Evolutionary conservation across 1,140 invertebrate species (phyloP).

Genomic region (Meteorus sp.): DNA sequence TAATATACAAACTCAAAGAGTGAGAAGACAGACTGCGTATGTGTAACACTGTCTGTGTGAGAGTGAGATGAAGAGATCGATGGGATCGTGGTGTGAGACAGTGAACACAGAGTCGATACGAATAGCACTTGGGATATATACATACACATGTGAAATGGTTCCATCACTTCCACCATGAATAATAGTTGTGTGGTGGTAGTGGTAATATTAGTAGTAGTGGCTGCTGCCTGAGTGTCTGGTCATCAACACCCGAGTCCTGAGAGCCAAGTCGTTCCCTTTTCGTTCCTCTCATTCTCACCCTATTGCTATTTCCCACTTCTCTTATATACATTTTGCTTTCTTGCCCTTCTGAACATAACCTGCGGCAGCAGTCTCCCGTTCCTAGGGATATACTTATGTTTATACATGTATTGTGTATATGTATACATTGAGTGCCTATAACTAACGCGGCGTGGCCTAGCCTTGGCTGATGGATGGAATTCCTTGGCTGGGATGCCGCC

Average conservation of each 20-base stretch:
- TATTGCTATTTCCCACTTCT: neutral
- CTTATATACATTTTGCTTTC: neutral
- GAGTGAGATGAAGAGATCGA: constrained; percentile 41
- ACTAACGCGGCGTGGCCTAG: constrained; percentile 45
- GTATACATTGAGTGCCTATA: constrained; percentile 39
- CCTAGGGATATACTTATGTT: constrained; percentile 43
- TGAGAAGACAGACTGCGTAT: too few relatives aligned
- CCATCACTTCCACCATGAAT: too few relatives aligned
- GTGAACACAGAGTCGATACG: neutral
- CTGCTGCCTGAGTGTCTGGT: constrained; percentile 49
- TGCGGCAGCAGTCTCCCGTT: constrained; percentile 33
- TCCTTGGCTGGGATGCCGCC: constrained; percentile 45
- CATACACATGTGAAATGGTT: neutral
- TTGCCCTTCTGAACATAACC: constrained; percentile 8
- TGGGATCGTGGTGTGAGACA: constrained; percentile 32
- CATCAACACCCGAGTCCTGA: constrained; percentile 54
- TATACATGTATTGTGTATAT: constrained; percentile 20
- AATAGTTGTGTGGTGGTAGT: too few relatives aligned
- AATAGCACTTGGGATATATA: neutral
- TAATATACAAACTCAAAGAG: too few relatives aligned
- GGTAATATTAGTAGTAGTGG: too few relatives aligned
- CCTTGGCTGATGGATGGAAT: constrained; percentile 54
- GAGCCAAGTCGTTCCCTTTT: constrained; percentile 39
- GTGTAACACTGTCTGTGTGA: too few relatives aligned
- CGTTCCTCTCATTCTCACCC: constrained; percentile 12